Evolutionary conservation across 2,113 vertebrate species (phyloP), one percentile per base, ranked within the genome.

Genomic region (Plectropomus leopardus): DNA sequence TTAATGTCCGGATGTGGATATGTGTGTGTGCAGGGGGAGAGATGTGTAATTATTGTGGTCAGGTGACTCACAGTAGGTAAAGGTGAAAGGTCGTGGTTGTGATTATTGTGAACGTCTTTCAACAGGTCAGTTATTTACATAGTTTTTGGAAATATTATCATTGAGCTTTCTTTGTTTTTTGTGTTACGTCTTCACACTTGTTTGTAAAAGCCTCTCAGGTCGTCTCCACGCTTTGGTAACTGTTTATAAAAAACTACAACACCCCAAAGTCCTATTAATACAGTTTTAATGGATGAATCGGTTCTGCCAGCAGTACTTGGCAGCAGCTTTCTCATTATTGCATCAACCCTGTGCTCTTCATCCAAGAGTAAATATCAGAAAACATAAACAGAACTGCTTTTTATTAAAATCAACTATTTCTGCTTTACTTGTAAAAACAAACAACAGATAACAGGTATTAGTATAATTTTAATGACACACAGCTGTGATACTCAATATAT

Each of bases 231-330:
- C 14, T 79, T 48, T 71, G 13, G 5, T 75, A 76, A 24, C 61
- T 42, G 54, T 58, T 61, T 4, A 34, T 50, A 44, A 70, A 80
- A 53, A 57, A 17, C 48, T 21, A 16, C 21, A 59, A 48, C n/a
- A 19, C 54, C 65, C 60, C 4, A 4, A 66, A 74, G 58, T 45
- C 58, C 54, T 14, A 19, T 73, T 67, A 78, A 73, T 78, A 11
- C 55, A 65, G 17, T 48, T 78, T 64, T 60, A 78, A 72, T 69
- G 54, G 64, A 26, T 4, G 47, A 15, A 50, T 67, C 21, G 34
- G 40, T 26, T 1, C 58, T 71, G 57, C 81, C 78, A 86, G 28
- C 70, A 68, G 45, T 21, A 45, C 44, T 74, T 83, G 83, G 81
- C 78, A 24, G 72, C 21, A 2, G n/a, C 17, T 72, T 15, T 4